Evolutionary conservation across 2,888 invertebrate genomes (phyloP).

Genomic region (Megalurothrips usitatus): DNA sequence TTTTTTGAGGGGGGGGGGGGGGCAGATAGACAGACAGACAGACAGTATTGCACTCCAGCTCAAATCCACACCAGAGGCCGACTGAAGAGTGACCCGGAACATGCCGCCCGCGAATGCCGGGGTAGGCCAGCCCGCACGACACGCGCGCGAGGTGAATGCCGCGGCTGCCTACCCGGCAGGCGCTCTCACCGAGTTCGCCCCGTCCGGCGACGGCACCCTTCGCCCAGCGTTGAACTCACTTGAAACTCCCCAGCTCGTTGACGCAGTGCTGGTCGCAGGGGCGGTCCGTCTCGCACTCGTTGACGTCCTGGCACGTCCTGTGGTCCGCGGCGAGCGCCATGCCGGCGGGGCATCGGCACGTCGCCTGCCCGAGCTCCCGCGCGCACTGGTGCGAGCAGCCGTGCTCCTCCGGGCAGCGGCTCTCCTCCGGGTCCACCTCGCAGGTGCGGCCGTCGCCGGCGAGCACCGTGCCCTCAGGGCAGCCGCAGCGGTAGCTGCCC

Average conservation of each 20-base stretch:
- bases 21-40: no score
- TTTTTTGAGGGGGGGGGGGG: no score
- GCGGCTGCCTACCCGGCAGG: no score
- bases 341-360: conserved; percentile 54
- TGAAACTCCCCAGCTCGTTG: conserved; percentile 52
- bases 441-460: conserved; percentile 40
- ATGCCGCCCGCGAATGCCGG: no score
- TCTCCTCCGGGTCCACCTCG: conserved; percentile 55
- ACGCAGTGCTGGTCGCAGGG: conserved; percentile 47
- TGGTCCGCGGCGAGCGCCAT: conserved; percentile 54
- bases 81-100: no score
- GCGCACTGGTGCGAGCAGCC: conserved; percentile 50
- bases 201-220: no score
- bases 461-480: conserved; percentile 37
- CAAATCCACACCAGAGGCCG: no score
- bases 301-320: conserved; percentile 53
- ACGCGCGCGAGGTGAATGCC: no score
- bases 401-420: conserved; percentile 58
- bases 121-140: no score
- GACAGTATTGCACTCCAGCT: no score
- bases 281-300: conserved; percentile 52
- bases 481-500: conserved; percentile 44
- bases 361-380: conserved; percentile 56
- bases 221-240: conserved; percentile 46
- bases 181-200: no score